phyloP scores from a whole-genome alignment of 2,888 invertebrate species.

The Apotomis capreana region DNA sequence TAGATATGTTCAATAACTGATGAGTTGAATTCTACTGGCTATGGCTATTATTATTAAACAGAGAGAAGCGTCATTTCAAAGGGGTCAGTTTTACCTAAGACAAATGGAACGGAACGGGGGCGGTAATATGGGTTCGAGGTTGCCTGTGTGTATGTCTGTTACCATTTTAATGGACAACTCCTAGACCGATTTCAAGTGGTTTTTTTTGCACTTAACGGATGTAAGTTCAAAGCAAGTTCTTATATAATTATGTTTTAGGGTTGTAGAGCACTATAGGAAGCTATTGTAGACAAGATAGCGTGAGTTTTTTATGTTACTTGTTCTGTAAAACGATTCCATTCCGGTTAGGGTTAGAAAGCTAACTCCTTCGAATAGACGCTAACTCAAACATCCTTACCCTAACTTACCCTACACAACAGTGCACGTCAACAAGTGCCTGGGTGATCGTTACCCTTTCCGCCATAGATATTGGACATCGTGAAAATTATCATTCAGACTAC shows the following conservation, averaged over 20 bases:
- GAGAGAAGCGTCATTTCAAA: neutral
- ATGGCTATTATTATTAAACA: neutral
- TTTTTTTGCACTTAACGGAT: no score
- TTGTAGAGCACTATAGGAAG: no score
- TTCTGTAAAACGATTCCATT: no score
- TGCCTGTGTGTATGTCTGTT: no score
- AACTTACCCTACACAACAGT: slow-evolving; percentile 51
- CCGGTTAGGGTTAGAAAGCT: neutral
- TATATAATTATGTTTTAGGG: no score
- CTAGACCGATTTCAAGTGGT: no score
- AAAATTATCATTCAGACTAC: slow-evolving; percentile 74
- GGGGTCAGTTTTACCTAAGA: neutral
- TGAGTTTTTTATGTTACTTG: no score
- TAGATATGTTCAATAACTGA: neutral
- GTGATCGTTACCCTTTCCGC: slow-evolving; percentile 77
- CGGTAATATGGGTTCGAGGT: no score
- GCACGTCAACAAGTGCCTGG: slow-evolving; percentile 77
- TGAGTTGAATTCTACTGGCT: neutral
- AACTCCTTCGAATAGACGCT: neutral
- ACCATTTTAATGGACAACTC: no score
- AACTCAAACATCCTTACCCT: slow-evolving; percentile 14
- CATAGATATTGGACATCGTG: slow-evolving; percentile 78
- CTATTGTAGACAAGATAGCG: no score
- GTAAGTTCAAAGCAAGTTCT: no score
- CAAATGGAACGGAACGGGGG: no score